Evolutionary conservation across 2,888 invertebrate genomes (phyloP), one percentile per base, ranked within the genome.

Genomic region (Odontocerum albicorne): DNA sequence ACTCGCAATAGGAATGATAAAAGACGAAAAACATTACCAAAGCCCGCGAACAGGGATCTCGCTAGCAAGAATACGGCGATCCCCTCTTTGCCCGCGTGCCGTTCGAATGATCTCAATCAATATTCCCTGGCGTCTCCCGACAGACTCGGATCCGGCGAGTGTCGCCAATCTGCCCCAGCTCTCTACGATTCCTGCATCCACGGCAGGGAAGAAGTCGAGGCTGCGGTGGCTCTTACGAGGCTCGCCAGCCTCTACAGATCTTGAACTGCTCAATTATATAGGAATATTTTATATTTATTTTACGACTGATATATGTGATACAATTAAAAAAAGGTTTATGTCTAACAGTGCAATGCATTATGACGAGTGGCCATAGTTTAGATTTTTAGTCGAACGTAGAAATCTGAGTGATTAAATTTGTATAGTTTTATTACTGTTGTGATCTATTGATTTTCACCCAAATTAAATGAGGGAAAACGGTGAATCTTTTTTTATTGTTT

Each of bases 121-220:
- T 49, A 38, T 49, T 19, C 44, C 20, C 16, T 17, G 3, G 17
- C 12, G 13, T 36, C 15, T 12, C 13, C 2, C 10, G 7, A 4
- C 4, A 20, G 8, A n/a, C 8, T 6, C 6, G 16, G n/a, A 6
- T 40, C 21, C 40, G 4, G 12, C 4, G 8, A 12, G 4, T 7
- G 12, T 4, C 7, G 12, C 6, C 4, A 7, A 4, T 20, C 20
- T 13, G 6, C 33, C 12, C 40, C 43, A 10, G 31, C 12, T 45
- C 50, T 53, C 22, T 55, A 55, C 31, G 63, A 62, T 35, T 39
- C 51, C 38, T 64, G 64, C 15, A 71, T 71, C 47, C 86, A 87
- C 66, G 86, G 84, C 49, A 80, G 83, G 63, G 87, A 88, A 65
- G 88, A 89, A 66, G 75, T 89, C 16, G 88, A 88, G 66, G 88